Evolutionary conservation across 2,888 invertebrate species (phyloP), one percentile per base, ranked within the genome.

Genomic region (Scaptomyza caliginosa): DNA sequence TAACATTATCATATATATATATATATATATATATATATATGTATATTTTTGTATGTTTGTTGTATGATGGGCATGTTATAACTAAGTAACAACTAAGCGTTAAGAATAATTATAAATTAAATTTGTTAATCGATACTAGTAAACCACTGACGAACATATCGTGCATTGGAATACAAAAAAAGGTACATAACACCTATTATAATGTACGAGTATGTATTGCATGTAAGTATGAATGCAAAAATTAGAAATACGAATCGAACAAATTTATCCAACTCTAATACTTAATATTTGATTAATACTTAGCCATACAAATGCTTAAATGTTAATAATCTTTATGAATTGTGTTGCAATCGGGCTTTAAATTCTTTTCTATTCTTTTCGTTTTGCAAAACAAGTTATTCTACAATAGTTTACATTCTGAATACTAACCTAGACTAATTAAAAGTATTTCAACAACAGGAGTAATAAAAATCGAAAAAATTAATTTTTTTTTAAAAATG

Each of bases 31-130:
- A 21, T 40, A 8, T 13, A 16, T 10, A 2, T 34, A 3, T 34
- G 8, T 39, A 21, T 40, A 8, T 13, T 11, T 24, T 7, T 43
- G n/a, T 38, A 11, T 45, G 17, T 45, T n/a, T 19, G 51, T 6
- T 45, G 17, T 45, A 8, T 19, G 51, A 38, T 43, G 26, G 36
- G 30, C 28, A 34, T 43, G 39, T 45, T 55, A 70, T 34, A 17
- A 17, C 52, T 71, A 69, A 59, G 28, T 72, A 72, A 21, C 39
- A 21, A 50, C 66, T 66, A 66, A 13, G 8, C 16, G 51, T 45
- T 57, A 71, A 49, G 23, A 57, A 40, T 71, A 71, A 45, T 36
- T 50, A 50, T 64, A 45, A 38, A 70, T 43, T 70, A 56, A 48
- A 46, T 49, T 56, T 57, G 56, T 63, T 21, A 24, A 46, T 69